Conservation (phyloP, 2,113 vertebrate genomes). For the Syrmaticus mikado region DNA sequence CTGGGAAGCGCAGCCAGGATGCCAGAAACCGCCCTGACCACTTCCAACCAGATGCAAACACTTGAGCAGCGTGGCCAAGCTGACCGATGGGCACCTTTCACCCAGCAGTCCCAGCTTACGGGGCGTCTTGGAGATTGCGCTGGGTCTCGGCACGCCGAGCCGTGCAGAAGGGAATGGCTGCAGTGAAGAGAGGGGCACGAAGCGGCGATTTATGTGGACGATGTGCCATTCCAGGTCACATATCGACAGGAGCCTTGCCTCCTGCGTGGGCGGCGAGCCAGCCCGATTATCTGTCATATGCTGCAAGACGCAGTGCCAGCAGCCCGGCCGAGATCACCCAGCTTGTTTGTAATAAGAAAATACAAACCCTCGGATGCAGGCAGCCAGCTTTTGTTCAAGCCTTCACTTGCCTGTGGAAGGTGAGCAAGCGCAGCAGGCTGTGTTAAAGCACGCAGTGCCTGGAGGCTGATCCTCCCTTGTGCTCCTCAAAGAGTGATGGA, state of each 20-base stretch:
- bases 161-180: accelerated
- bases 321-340: background rate
- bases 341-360: background rate
- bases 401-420: background rate
- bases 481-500: background rate
- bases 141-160: background rate
- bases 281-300: constrained; percentile 43
- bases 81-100: background rate
- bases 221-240: constrained; percentile 14
- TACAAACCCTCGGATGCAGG: background rate
- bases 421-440: background rate
- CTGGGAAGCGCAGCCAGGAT: background rate
- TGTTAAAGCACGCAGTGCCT: background rate
- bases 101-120: background rate
- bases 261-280: background rate
- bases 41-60: background rate
- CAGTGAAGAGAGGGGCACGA: background rate
- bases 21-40: background rate
- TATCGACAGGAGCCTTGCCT: constrained; percentile 22
- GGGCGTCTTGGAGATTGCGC: background rate
- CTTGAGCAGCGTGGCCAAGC: background rate
- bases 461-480: background rate
- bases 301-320: background rate
- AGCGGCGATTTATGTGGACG: background rate
- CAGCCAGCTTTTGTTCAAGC: background rate